Percentiles rank a stretch among this genome's conserved stretches.
Evolutionary conservation across 1,140 invertebrate species (phyloP).

Genomic region (Dreissena rostriformis): DNA sequence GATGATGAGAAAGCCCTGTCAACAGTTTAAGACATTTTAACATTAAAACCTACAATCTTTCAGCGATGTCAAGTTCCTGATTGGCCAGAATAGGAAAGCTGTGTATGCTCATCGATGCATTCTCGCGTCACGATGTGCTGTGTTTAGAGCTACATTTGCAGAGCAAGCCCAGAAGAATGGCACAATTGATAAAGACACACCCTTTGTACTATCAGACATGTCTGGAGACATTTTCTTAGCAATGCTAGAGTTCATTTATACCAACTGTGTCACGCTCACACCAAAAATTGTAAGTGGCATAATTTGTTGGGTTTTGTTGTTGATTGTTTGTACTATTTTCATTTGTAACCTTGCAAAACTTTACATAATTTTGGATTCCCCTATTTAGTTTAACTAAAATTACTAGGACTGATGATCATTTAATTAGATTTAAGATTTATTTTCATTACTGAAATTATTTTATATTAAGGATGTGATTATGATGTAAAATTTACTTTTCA

Average conservation of each 20-base stretch:
- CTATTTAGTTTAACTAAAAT: not conserved
- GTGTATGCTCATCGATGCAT: conserved; percentile 79
- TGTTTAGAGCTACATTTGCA: conserved; percentile 79
- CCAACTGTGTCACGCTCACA: conserved; percentile 77
- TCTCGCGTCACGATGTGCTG: conserved; percentile 78
- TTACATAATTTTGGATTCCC: not conserved
- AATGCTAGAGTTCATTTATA: conserved; percentile 80
- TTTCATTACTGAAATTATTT: no score
- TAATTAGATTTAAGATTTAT: no score
- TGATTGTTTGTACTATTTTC: not conserved
- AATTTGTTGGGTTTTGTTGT: not conserved
- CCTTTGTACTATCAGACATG: conserved; percentile 78
- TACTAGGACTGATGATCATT: not conserved
- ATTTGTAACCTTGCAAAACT: not conserved
- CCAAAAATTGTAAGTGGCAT: conserved; percentile 74
- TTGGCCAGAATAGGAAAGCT: conserved; percentile 76
- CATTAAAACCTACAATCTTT: conserved; percentile 41
- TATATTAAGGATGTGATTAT: no score
- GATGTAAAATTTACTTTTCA: no score
- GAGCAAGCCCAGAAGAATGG: conserved; percentile 70
- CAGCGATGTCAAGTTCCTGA: conserved; percentile 79
- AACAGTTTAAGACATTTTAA: no score
- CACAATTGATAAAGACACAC: conserved; percentile 70
- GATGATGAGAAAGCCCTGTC: no score
- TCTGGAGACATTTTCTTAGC: conserved; percentile 76